Evolutionary conservation across 1,140 invertebrate species (phyloP), one percentile per base, ranked within the genome.

Genomic region (Atta colombica): DNA sequence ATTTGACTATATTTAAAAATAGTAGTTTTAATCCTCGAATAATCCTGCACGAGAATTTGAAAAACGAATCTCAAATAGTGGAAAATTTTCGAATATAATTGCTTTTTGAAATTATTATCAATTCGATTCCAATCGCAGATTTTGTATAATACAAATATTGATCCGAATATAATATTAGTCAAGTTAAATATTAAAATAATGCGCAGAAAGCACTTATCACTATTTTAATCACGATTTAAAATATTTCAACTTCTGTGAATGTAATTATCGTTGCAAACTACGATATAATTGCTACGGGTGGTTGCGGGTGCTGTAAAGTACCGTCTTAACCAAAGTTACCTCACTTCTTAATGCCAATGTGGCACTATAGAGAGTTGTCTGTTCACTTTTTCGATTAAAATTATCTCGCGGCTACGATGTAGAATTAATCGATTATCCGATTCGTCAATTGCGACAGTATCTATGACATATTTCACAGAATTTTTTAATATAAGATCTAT

Each of bases 311-410:
- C 78, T 71, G 21, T 58, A 45, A 60, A 71, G 66, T 71, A 81
- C 51, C 31, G 65, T 81, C 51, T 81, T 71, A 81, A 81, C 78
- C 78, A 81, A 61, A 58, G 66, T 81, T 78, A 81, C 78, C 78
- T 81, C 78, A 69, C 71, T 81, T 68, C 51, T 81, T 81, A 81
- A 45, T 81, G 31, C 45, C 78, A 49, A 71, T 45, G 66, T 49
- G 78, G 66, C 78, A 81, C 78, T 58, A 72, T 81, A 72, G 18
- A 75, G 31, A 75, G 12, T 80, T 80, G n/a, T 68, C 61, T 69
- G 16, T 31, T 39, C 10, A 39, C 14, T 45, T 77, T 28, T 58
- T 21, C 66, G 5, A 58, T 72, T 55, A 39, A 45, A 81, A 72
- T 58, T 58, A 81, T 58, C 51, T 81, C 28, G 35, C 31, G 45